Evolutionary conservation across 92 coral and sea anemone species (phyloP).

Genomic region (Bergia sp.): DNA sequence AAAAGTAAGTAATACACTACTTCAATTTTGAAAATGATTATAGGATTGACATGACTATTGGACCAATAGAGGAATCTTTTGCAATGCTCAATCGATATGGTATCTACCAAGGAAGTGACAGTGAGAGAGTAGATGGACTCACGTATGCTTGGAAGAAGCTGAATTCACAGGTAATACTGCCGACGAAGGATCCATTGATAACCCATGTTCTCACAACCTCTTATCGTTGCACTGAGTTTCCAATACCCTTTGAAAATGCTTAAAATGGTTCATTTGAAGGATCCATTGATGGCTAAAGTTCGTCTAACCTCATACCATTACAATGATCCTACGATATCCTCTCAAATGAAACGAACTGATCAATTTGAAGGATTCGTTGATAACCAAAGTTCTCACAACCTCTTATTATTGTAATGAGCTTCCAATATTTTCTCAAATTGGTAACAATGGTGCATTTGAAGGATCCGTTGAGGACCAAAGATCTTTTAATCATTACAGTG

Average conservation of each 20-base stretch:
- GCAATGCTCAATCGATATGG: slow-evolving; percentile 97
- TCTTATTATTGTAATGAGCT: too few relatives aligned
- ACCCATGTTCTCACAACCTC: not conserved
- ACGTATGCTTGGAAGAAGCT: slow-evolving; percentile 97
- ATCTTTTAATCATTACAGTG: too few relatives aligned
- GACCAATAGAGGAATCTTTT: slow-evolving; percentile 99
- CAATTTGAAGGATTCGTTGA: too few relatives aligned
- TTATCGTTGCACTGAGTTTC: not conserved
- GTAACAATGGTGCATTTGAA: too few relatives aligned
- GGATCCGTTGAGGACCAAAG: too few relatives aligned
- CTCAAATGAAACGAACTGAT: not conserved
- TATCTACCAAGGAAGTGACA: slow-evolving; percentile 90
- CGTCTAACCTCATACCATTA: not conserved
- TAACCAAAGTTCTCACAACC: too few relatives aligned
- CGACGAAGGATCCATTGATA: too few relatives aligned
- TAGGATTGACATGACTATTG: slow-evolving; percentile 99
- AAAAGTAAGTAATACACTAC: not conserved
- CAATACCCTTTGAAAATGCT: not conserved
- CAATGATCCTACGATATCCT: not conserved
- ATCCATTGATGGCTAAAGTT: not conserved
- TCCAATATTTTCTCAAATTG: too few relatives aligned
- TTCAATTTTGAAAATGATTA: not conserved
- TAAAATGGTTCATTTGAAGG: not conserved
- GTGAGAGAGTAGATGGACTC: slow-evolving; percentile 93
- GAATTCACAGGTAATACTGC: slow-evolving; percentile 75